Evolutionary conservation across 37 sponge, comb jelly and placozoan species (phyloP), one percentile per base, ranked within the genome.

Genomic region (Cliona cf. orientalis): DNA sequence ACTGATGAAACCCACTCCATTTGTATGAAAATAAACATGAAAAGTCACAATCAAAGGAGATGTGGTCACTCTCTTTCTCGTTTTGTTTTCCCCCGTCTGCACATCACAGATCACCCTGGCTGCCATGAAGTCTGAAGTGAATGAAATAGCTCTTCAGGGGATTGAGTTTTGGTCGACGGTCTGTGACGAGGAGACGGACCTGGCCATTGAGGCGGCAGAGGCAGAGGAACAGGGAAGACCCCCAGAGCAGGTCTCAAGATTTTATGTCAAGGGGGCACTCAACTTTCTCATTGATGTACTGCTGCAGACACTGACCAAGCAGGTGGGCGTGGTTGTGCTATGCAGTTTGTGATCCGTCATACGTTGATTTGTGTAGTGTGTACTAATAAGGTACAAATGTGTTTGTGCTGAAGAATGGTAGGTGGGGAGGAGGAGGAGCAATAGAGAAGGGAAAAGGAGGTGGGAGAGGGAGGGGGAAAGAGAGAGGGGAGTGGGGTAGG

Each of bases 121-220:
- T n/a, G 97, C 99, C 19, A 95, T 99, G 91, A 94, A 96, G 68
- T 83, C 85, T 4, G 41, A 71, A 0, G 49, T 57, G 26, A 95
- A 99, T 62, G 91, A 90, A 2, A 81, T 97, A 28, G 86, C 95
- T 17, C 83, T 99, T 6, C 99, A 99, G 82, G 99, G 97, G 11
- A 94, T 99, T 37, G 99, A 99, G 76, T 99, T 99, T 74, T 99
- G 99, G 99, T 95, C 97, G n/a, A 97, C 97, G 21, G 92, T 97
- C 17, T 99, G 99, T 74, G 99, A 99, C 41, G 97, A 97, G 65
- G 99, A 99, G 80, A 75, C 68, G 31, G 97, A 95, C 76, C 75
- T 99, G 29, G 91, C 95, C 0, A 92, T 94, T 46, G 99, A 99
- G 72, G 97, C 93, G 0, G 84, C 73, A 29, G 99, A 97, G 76